phyloP scores from a whole-genome alignment of 53 echinoderm and acorn worm species.

The Stichopus horrens region DNA sequence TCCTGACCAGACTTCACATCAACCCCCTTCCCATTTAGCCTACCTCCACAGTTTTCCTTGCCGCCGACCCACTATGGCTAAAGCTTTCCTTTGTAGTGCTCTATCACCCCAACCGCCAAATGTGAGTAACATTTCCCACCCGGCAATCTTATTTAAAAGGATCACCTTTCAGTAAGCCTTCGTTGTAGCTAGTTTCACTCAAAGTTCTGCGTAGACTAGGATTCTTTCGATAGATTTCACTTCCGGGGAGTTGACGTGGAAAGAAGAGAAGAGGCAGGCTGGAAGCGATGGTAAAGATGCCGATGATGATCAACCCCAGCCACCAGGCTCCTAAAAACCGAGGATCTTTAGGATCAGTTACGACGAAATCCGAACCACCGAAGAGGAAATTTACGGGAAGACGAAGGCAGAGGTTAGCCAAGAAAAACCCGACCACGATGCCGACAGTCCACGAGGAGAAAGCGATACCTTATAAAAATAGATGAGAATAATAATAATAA shows the following conservation, averaged over 20 bases:
- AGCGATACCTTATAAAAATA: neutral
- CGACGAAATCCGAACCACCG: neutral
- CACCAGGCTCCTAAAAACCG: slow-evolving; percentile 75
- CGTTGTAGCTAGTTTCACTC: neutral
- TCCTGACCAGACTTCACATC: no score
- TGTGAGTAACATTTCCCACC: no score
- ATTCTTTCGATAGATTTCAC: slow-evolving; percentile 16
- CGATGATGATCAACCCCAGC: slow-evolving; percentile 69
- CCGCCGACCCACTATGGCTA: no score
- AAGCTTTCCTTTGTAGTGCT: no score
- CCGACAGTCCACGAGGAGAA: slow-evolving; percentile 39
- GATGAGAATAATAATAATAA: neutral
- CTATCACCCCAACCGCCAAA: no score
- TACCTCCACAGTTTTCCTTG: no score
- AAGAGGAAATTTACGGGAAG: slow-evolving; percentile 24
- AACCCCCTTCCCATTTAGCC: no score
- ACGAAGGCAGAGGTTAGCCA: slow-evolving; percentile 35
- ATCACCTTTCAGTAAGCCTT: slow-evolving; percentile 13
- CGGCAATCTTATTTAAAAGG: neutral
- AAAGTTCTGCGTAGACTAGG: no score
- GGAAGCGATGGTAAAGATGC: slow-evolving; percentile 49
- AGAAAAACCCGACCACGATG: slow-evolving; percentile 39
- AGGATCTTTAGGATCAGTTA: slow-evolving; percentile 31
- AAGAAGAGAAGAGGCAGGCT: slow-evolving; percentile 73
- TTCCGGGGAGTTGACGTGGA: slow-evolving; percentile 61